phyloP scores from a whole-genome alignment of 2,113 vertebrate genomes.

The Chaetops frenatus region DNA sequence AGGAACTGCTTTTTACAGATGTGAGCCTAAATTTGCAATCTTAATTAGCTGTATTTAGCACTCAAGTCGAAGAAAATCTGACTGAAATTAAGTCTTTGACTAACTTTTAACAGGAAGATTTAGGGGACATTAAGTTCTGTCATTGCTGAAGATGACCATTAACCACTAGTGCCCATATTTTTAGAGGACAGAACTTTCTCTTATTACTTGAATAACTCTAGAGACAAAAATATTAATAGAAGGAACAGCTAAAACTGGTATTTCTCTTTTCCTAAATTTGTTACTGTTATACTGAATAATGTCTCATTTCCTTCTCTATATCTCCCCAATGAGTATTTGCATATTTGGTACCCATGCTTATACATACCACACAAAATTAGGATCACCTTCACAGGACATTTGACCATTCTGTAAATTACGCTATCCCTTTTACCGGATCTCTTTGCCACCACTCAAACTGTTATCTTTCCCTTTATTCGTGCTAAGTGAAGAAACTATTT shows the following conservation, averaged over 20 bases:
- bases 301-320: not conserved
- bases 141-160: not conserved
- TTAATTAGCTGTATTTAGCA: not conserved
- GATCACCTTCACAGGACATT: not conserved
- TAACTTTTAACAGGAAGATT: not conserved
- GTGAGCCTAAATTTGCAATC: not conserved
- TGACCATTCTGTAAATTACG: not conserved
- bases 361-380: not conserved
- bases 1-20: not conserved
- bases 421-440: not conserved
- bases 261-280: not conserved
- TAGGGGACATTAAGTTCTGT: not conserved
- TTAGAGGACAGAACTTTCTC: not conserved
- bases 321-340: not conserved
- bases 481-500: not conserved
- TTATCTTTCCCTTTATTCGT: not conserved
- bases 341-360: not conserved
- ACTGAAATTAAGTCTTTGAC: not conserved
- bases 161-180: not conserved
- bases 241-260: not conserved
- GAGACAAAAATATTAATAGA: not conserved
- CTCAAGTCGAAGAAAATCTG: not conserved
- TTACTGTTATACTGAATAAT: not conserved
- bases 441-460: not conserved
- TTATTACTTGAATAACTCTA: not conserved